phyloP scores from a whole-genome alignment of 2,888 invertebrate genomes.

The Anaspis maculata region DNA sequence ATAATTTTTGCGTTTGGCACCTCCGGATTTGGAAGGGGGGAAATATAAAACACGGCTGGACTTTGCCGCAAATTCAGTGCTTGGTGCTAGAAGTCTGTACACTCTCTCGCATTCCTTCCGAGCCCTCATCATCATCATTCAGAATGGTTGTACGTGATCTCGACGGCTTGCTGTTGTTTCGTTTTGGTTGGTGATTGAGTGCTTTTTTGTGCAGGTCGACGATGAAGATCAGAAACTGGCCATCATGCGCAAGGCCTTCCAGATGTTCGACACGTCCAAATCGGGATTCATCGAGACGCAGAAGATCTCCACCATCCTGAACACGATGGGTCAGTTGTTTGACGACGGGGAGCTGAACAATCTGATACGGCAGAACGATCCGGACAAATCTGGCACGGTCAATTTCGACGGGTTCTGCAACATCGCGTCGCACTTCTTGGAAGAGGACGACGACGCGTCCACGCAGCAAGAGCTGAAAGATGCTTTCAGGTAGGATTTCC shows the following conservation, averaged over 20 bases:
- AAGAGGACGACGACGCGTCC: constrained; percentile 93
- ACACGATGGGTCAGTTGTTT: constrained; percentile 92
- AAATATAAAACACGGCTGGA: background rate
- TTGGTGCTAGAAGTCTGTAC: too few relatives aligned
- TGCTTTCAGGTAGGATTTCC: constrained; percentile 95
- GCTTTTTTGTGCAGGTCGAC: constrained; percentile 11
- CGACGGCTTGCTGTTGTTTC: background rate
- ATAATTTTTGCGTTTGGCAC: constrained; percentile 12
- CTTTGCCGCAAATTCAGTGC: background rate
- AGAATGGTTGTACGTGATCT: too few relatives aligned
- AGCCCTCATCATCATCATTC: too few relatives aligned
- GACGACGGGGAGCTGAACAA: constrained; percentile 85
- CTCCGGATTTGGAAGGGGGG: constrained; percentile 3
- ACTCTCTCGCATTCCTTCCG: too few relatives aligned
- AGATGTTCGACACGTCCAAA: constrained; percentile 94
- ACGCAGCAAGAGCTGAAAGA: constrained; percentile 96
- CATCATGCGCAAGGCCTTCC: constrained; percentile 92
- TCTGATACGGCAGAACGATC: constrained; percentile 85
- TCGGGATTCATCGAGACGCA: constrained; percentile 84
- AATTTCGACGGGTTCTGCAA: constrained; percentile 91
- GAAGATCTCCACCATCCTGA: constrained; percentile 85
- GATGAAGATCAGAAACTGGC: constrained; percentile 72
- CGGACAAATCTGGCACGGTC: constrained; percentile 83
- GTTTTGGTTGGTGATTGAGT: background rate
- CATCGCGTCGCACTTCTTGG: constrained; percentile 88